These are phyloP conservation scores for Ursus arctos DNA, from an alignment of 2,113 vertebrate genomes.

Conservation along the genomic window DNA sequence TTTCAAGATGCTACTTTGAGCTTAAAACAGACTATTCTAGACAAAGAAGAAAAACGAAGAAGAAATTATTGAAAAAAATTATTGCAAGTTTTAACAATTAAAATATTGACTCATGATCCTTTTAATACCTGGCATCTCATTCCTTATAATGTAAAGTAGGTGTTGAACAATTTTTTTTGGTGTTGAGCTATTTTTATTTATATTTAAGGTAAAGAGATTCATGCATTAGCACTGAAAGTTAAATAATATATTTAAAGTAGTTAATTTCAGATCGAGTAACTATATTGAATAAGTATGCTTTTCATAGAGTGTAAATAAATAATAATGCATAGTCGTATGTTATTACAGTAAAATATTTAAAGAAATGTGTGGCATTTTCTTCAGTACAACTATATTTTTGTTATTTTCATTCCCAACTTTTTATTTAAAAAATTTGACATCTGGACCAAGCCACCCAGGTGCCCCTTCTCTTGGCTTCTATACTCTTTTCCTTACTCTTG, in stretches of 20 bases:
- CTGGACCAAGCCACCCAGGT: background rate
- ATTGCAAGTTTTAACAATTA: slow-evolving; percentile 79
- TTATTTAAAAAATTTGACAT: background rate
- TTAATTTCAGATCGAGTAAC: slow-evolving; percentile 54
- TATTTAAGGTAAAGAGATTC: slow-evolving; percentile 11
- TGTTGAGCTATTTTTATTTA: slow-evolving; percentile 39
- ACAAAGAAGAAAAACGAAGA: slow-evolving; percentile 92
- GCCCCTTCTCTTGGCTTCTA: background rate
- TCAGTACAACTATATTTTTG: slow-evolving; percentile 41
- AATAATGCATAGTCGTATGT: background rate
- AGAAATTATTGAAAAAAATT: slow-evolving; percentile 89
- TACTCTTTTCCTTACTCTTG: slow-evolving; percentile 35
- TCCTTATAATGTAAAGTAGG: slow-evolving; percentile 19
- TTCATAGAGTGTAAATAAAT: slow-evolving; percentile 63
- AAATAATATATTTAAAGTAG: slow-evolving; percentile 27
- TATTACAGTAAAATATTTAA: slow-evolving; percentile 60
- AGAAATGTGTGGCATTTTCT: slow-evolving; percentile 42
- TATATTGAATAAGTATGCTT: slow-evolving; percentile 25
- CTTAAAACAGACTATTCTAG: slow-evolving; percentile 93
- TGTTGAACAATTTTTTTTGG: background rate
- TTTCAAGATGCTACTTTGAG: slow-evolving; percentile 96
- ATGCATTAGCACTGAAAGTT: slow-evolving; percentile 43
- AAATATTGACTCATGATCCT: background rate
- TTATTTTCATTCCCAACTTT: background rate
- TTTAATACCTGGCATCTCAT: background rate